A percentile compares a stretch with the other conserved stretches of the same genome.
Conservation (phyloP, 2,797 vertebrate genomes). For the Notolabrus celidotus region DNA sequence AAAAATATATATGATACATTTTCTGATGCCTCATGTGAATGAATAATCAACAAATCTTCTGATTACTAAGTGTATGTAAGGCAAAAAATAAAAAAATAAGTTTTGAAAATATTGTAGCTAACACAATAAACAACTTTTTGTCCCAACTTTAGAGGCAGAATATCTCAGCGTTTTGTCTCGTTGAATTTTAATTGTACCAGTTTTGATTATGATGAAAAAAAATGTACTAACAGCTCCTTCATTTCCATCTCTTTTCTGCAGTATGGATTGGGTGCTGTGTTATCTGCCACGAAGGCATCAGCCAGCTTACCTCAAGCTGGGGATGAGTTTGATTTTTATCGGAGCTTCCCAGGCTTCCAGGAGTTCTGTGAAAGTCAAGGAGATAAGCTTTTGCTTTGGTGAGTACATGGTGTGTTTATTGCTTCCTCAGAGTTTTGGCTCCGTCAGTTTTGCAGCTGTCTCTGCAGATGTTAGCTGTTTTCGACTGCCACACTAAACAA, state of each 20-base stretch:
- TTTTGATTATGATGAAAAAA: not conserved
- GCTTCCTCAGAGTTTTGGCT: not conserved
- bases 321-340: conserved; percentile 96
- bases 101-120: no score
- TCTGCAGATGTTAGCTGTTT: not conserved
- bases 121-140: no score
- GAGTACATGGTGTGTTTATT: conserved; percentile 51
- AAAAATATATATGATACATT: no score
- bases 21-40: no score
- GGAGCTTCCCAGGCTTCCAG: conserved; percentile 93
- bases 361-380: conserved; percentile 92
- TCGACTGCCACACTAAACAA: not conserved
- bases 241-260: conserved; percentile 39
- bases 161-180: not conserved
- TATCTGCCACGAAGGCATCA: conserved; percentile 93
- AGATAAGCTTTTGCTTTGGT: conserved; percentile 90
- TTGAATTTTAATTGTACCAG: not conserved
- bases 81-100: no score
- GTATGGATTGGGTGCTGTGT: conserved; percentile 91
- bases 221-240: not conserved
- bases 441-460: not conserved
- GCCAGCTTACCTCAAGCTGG: conserved; percentile 90
- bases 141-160: no score
- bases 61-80: no score
- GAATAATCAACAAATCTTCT: no score